Base-by-base conservation (phyloP, 2,113 vertebrate genomes). In the Tupaia tana region DNA sequence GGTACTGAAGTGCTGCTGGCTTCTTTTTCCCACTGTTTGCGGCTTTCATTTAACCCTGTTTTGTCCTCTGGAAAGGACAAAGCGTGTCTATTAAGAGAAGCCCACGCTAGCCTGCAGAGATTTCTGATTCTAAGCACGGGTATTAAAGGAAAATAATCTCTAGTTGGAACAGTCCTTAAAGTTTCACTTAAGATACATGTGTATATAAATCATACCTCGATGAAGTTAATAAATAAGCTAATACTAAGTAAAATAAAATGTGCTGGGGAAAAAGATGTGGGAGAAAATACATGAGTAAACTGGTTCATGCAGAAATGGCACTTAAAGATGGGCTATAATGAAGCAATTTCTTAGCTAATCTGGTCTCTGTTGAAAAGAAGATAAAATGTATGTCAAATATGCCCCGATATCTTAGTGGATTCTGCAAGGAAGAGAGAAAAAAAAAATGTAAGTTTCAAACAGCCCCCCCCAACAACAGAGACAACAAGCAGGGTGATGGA, bases 391-490 rank as follows among this genome's bases (percentile, higher is more conserved):
- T 64, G 78, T 91, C 24, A 83, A 25, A 61, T 86, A 67, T 12
- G n/a, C 1, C 34, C 29, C 20, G 2, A 2, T 77, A 43, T 77
- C 15, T 18, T 2, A 84, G 5, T 1, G 34, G 56, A 18, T 89
- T 70, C 43, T 59, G 18, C 59, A 54, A 75, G 95, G n/a, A 78
- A 6, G 9, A 90, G 43, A 89, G 81, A 92, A 90, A 34, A 89
- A 83, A 92, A 90, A 31, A 63, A 16, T 63, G 8, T 13, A 86
- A 93, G 67, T 78, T 96, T 73, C 92, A 90, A 86, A 95, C 1
- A 52, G n/a, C 22, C 59, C 64, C 59, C 64, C 43, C 59, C 0
- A 3, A 64, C 64, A 79, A 24, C 7, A 56, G 56, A 69, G 77
- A 58, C 22, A 59, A 87, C 12, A 61, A 22, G 52, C 92, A 93